Percentiles rank a stretch among this genome's conserved stretches.
These are phyloP conservation scores for Julus scanicus DNA, from an alignment of 2,888 invertebrate genomes.

Conservation along the genomic window DNA sequence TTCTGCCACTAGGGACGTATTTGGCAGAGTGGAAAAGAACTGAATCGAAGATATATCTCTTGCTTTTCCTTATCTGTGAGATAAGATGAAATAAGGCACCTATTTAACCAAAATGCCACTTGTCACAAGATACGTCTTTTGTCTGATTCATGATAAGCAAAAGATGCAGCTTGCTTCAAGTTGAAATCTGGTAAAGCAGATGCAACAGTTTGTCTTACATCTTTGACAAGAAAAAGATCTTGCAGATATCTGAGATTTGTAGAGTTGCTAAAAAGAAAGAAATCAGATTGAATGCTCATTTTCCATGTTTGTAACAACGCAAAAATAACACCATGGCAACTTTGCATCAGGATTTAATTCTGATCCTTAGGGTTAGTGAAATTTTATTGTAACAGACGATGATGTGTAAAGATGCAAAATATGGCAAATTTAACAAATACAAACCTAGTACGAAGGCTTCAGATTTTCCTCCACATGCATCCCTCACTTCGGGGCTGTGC, in stretches of 20 bases:
- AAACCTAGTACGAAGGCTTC: conserved; percentile 73
- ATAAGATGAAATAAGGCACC: background rate
- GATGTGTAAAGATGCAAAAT: background rate
- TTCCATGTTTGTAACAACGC: background rate
- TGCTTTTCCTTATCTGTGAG: too few relatives aligned
- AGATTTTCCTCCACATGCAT: conserved; percentile 73
- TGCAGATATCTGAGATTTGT: background rate
- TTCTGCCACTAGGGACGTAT: too few relatives aligned
- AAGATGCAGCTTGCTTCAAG: background rate
- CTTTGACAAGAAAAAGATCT: background rate
- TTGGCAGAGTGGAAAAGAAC: too few relatives aligned
- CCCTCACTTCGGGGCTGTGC: conserved; percentile 74
- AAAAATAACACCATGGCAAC: too few relatives aligned
- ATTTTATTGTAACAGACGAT: too few relatives aligned
- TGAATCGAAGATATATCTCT: too few relatives aligned
- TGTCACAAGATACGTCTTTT: too few relatives aligned
- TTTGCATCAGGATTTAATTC: too few relatives aligned
- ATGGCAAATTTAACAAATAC: conserved; percentile 58
- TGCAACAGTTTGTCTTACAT: background rate
- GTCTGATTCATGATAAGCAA: background rate
- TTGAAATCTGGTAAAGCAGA: background rate
- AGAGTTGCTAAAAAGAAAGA: background rate
- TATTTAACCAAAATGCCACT: too few relatives aligned
- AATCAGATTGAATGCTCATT: background rate
- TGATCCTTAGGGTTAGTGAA: too few relatives aligned